Base-by-base conservation (phyloP, 2,797 vertebrate genomes). In the Anabas testudineus region DNA sequence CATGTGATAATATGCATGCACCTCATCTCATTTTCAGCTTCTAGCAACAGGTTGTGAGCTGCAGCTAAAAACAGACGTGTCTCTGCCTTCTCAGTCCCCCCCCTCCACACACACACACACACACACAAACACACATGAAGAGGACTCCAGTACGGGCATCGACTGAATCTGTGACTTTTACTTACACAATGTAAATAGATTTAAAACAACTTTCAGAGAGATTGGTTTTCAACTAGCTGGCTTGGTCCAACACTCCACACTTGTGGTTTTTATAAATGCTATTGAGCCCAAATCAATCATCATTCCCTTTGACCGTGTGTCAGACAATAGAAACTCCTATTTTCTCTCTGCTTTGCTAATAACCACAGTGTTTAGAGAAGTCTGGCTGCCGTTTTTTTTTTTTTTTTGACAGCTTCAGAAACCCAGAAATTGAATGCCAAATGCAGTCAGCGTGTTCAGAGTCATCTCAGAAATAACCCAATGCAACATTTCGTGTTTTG, bases 381-480 rank as follows among this genome's bases (percentile, higher is more conserved):
- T 37, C 70, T 52, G 26, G 24, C 19, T 66, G 21, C 22, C 1
- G 2, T n/a, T n/a, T n/a, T n/a, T n/a, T n/a, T n/a, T n/a, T n/a
- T n/a, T n/a, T 46, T 67, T 59, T 55, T 26, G 68, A 64, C 58
- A 71, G 55, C 36, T 41, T 63, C 19, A 32, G 60, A 78, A 41
- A 78, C 57, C 62, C 28, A 66, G 39, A 59, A 42, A 60, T 37
- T 26, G 22, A 70, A 70, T 49, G 46, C 48, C 30, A 67, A 72
- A 61, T 42, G 24, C 55, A 69, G 39, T 64, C 47, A 39, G 16
- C 14, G 47, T 24, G 26, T 52, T 81, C 62, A 77, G 53, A 53
- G 56, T 82, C 72, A 78, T 56, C 34, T 64, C n/a, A n/a, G 58
- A 55, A 60, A 71, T 55, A 26, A 41, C 45, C 28, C 13, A 53